phyloP scores from a whole-genome alignment of 2,113 vertebrate species.

The Rhipidura dahli region DNA sequence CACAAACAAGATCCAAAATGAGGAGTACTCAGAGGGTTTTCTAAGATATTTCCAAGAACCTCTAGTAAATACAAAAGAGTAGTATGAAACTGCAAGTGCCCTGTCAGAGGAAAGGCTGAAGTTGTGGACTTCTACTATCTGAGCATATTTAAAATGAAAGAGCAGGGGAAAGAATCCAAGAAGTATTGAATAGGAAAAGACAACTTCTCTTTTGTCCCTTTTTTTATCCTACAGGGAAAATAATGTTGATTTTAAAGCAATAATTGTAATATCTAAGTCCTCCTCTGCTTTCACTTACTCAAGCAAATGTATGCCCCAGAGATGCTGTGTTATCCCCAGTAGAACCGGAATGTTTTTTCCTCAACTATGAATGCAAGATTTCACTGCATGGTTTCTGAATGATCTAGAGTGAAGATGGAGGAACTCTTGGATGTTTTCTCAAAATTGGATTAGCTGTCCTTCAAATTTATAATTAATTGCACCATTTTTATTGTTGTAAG shows the following conservation, averaged over 20 bases:
- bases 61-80: not conserved
- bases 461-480: not conserved
- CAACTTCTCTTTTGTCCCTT: not conserved
- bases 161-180: not conserved
- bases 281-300: not conserved
- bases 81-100: not conserved
- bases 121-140: not conserved
- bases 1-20: not conserved
- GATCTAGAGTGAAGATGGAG: not conserved
- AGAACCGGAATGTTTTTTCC: not conserved
- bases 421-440: not conserved
- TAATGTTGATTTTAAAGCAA: not conserved
- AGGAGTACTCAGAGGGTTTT: not conserved
- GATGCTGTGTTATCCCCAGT: not conserved
- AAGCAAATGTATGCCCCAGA: not conserved
- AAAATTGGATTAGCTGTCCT: not conserved
- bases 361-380: not conserved
- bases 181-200: not conserved
- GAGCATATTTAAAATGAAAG: not conserved
- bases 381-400: not conserved
- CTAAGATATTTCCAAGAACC: not conserved
- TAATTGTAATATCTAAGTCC: not conserved
- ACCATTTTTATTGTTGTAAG: not conserved
- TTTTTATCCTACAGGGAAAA: not conserved
- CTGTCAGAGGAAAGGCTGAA: not conserved